Percentiles rank a stretch among this genome's conserved stretches.
These are phyloP conservation scores for Philhelius pedissequus DNA, from an alignment of 2,888 invertebrate species.

Conservation along the genomic window DNA sequence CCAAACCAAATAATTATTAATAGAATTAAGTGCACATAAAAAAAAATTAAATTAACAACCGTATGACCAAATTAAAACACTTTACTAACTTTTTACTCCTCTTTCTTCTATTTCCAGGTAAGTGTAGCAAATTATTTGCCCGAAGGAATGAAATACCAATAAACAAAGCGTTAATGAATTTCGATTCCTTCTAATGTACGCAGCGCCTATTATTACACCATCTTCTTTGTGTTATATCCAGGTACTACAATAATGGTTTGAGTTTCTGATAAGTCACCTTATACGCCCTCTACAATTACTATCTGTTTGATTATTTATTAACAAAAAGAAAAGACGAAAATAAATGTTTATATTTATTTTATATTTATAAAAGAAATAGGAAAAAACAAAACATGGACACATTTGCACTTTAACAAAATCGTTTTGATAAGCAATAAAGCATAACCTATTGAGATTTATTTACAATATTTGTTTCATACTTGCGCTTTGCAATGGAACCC, in stretches of 20 bases:
- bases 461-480: neutral
- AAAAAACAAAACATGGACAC: neutral
- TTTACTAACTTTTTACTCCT: neutral
- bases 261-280: slow-evolving; percentile 42
- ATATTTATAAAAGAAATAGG: too few relatives aligned
- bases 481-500: neutral
- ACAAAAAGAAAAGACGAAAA: too few relatives aligned
- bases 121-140: neutral
- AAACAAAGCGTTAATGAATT: neutral
- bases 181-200: neutral
- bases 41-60: neutral
- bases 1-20: too few relatives aligned
- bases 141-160: neutral
- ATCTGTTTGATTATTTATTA: neutral
- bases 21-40: too few relatives aligned
- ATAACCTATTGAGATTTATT: too few relatives aligned
- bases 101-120: neutral
- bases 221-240: neutral
- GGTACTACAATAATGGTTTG: slow-evolving; percentile 42
- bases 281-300: slow-evolving; percentile 50
- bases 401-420: neutral
- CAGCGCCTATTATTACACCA: slow-evolving; percentile 3
- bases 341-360: too few relatives aligned
- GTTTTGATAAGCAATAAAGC: neutral
- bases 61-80: neutral